phyloP scores from a whole-genome alignment of 2,113 vertebrate species.

The Rhinopithecus roxellana region DNA sequence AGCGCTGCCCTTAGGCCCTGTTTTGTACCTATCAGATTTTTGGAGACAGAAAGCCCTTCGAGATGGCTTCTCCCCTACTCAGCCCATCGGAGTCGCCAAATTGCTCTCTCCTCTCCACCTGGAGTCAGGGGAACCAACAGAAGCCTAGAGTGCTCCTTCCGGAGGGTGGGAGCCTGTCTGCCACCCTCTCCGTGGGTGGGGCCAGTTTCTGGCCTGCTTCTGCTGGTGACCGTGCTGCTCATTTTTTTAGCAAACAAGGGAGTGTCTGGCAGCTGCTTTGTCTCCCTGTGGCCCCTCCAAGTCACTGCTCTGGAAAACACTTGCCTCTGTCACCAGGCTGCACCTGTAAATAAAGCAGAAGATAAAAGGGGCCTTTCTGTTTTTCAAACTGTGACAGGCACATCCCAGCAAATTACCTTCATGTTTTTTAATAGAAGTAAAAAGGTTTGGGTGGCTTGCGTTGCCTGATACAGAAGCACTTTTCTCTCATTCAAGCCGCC shows the following conservation, averaged over 20 bases:
- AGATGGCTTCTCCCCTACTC: background rate
- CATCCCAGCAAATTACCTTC: constrained; percentile 83
- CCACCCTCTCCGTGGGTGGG: background rate
- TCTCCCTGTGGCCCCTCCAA: constrained; percentile 47
- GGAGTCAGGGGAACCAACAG: background rate
- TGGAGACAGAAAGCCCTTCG: background rate
- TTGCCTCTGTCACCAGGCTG: constrained; percentile 72
- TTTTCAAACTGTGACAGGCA: constrained; percentile 80
- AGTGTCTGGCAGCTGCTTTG: constrained; percentile 57
- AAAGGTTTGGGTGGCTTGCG: constrained; percentile 81
- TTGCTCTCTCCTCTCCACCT: background rate
- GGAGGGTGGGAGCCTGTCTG: background rate
- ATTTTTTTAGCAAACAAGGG: background rate
- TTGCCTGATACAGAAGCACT: constrained; percentile 80
- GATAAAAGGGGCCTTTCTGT: constrained; percentile 80
- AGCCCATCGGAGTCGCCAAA: background rate
- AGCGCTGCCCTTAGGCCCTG: background rate
- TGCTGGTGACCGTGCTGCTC: background rate
- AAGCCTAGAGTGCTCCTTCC: background rate
- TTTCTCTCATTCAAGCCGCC: constrained; percentile 73
- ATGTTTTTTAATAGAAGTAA: constrained; percentile 78
- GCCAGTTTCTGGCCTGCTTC: background rate
- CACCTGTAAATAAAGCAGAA: constrained; percentile 81
- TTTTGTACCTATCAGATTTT: background rate
- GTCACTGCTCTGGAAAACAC: constrained; percentile 65